Evolutionary conservation across 2,888 invertebrate genomes (phyloP), one percentile per base, ranked within the genome.

Genomic region (Patella pellucida): DNA sequence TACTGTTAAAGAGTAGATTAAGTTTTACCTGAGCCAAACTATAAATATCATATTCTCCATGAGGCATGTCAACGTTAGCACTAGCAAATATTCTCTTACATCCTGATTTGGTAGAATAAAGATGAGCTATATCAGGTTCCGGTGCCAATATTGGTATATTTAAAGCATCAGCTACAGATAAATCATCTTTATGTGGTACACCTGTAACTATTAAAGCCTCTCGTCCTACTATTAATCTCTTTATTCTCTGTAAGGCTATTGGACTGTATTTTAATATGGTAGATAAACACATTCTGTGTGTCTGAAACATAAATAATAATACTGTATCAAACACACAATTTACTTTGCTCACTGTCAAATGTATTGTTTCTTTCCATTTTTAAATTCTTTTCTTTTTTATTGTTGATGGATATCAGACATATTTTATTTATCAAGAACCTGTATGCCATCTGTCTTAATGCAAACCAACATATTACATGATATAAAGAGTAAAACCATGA

Each of bases 31-130:
- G 90, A n/a, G 87, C 88, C 27, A 88, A 79, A 76, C 87, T 90
- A 79, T 90, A 91, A 11, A 91, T 85, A 81, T 91, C 91, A 78
- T 87, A 90, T 82, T 90, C 90, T 73, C 89, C 88, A 0, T 90
- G 90, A 9, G 91, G 90, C 71, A 87, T 84, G n/a, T 84, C 83
- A 2, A 89, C 88, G 52, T 84, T 84, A 67, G 90, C 89, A 81
- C 87, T 87, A 70, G 86, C 86, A 81, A 91, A 91, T 52, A 91
- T 88, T 51, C 91, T 81, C 81, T 90, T 90, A 76, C 89, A 87
- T 1, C 91, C 91, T 15, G 91, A 91, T 81, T 91, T 91, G 9
- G 90, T 89, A 31, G 89, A 88, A 80, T 90, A 90, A 12, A 91
- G 85, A 73, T 89, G 86, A 27, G 90, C 88, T 0, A 89, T 84